Conservation (phyloP, 2,888 invertebrate genomes). For the Cerastis rubricosa region DNA sequence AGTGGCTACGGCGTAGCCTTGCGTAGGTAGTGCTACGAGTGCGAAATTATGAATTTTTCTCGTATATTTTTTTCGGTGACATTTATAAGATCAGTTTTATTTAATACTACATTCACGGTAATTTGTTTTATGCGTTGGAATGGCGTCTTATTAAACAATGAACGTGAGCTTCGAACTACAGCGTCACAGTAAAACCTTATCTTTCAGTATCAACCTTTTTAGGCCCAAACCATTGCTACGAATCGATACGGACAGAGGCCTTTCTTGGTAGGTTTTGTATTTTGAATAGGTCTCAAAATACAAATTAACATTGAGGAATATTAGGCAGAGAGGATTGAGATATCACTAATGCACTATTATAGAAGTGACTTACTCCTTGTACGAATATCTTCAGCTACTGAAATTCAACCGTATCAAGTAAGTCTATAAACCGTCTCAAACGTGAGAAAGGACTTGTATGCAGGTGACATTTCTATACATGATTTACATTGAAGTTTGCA, state of each 20-base stretch:
- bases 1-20: slow-evolving; percentile 45
- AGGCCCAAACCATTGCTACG: not conserved
- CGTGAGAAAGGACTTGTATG: slow-evolving; percentile 3
- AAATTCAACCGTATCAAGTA: not conserved
- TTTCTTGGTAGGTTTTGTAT: too few species aligned
- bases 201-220: not conserved
- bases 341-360: not conserved
- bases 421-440: slow-evolving; percentile 2
- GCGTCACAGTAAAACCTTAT: not conserved
- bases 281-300: not conserved
- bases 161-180: not conserved
- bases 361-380: not conserved
- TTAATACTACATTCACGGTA: not conserved
- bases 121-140: not conserved
- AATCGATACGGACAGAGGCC: too few species aligned
- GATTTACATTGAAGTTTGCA: slow-evolving; percentile 22
- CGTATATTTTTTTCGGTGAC: not conserved
- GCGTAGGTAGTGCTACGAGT: slow-evolving; percentile 27
- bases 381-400: not conserved
- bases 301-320: not conserved
- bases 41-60: not conserved
- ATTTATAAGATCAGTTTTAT: not conserved
- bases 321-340: not conserved
- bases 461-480: slow-evolving; percentile 19
- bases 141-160: not conserved